Evolutionary conservation across 2,113 vertebrate genomes (phyloP).

Genomic region (Isurus oxyrinchus): DNA sequence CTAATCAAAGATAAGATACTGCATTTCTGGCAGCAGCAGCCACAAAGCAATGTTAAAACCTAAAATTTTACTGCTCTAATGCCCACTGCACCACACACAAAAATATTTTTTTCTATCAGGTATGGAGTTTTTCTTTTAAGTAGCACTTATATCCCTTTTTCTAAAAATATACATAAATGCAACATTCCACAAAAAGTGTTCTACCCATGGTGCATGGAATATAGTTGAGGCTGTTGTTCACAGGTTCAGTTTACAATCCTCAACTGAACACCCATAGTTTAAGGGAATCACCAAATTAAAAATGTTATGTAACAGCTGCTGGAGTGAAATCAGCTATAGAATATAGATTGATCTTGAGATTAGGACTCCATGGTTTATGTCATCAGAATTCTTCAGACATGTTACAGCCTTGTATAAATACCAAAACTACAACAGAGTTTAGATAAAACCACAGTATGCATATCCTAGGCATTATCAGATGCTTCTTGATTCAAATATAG

Average conservation of each 20-base stretch:
- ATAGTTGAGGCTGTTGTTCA: slow-evolving; percentile 42
- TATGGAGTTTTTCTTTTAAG: not conserved
- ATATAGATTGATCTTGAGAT: not conserved
- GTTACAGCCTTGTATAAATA: not conserved
- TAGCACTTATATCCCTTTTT: not conserved
- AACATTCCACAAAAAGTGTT: not conserved
- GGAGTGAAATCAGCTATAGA: too few relatives aligned
- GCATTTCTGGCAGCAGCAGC: not conserved
- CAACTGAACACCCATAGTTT: not conserved
- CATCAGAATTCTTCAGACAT: not conserved
- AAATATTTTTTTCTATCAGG: not conserved
- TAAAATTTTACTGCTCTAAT: not conserved
- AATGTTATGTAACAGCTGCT: not conserved
- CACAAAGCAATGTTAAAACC: not conserved
- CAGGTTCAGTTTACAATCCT: not conserved
- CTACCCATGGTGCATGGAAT: not conserved
- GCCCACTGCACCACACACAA: not conserved
- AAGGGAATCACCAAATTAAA: not conserved
- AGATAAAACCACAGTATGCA: not conserved
- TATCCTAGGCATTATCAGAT: not conserved
- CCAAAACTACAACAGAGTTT: not conserved
- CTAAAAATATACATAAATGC: not conserved
- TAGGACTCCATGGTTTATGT: not conserved
- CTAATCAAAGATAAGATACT: not conserved
- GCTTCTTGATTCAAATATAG: too few relatives aligned